Evolutionary conservation across 2,113 vertebrate genomes (phyloP).

Genomic region (Bufo gargarizans): DNA sequence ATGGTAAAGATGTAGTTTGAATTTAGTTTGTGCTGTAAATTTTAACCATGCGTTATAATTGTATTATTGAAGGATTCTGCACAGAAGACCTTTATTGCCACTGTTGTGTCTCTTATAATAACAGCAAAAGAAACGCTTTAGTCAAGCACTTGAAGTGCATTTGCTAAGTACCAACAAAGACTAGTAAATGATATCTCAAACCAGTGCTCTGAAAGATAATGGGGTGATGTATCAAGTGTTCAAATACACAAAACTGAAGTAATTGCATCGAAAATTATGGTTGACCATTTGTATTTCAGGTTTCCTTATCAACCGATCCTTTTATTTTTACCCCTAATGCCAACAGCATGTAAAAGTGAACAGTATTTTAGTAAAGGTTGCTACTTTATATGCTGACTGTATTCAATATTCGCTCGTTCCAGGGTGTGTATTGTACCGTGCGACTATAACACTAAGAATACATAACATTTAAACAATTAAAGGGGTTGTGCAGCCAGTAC

Average conservation of each 20-base stretch:
- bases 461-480: too few relatives aligned
- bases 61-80: background rate
- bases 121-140: background rate
- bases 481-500: too few relatives aligned
- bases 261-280: background rate
- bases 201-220: background rate
- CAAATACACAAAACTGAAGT: background rate
- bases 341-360: background rate
- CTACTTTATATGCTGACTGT: too few relatives aligned
- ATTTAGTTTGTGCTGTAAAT: constrained; percentile 1
- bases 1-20: constrained; percentile 13
- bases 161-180: background rate
- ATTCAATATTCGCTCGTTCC: too few relatives aligned
- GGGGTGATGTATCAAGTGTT: background rate
- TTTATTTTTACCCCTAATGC: background rate
- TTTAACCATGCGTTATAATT: background rate
- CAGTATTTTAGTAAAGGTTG: background rate
- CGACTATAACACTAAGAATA: too few relatives aligned
- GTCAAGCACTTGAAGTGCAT: background rate
- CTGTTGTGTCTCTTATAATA: background rate
- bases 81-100: background rate
- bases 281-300: background rate
- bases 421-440: too few relatives aligned
- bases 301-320: too few relatives aligned
- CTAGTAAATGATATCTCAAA: background rate